Conservation (phyloP, 2,888 invertebrate genomes). For the Andrena bucephala region DNA sequence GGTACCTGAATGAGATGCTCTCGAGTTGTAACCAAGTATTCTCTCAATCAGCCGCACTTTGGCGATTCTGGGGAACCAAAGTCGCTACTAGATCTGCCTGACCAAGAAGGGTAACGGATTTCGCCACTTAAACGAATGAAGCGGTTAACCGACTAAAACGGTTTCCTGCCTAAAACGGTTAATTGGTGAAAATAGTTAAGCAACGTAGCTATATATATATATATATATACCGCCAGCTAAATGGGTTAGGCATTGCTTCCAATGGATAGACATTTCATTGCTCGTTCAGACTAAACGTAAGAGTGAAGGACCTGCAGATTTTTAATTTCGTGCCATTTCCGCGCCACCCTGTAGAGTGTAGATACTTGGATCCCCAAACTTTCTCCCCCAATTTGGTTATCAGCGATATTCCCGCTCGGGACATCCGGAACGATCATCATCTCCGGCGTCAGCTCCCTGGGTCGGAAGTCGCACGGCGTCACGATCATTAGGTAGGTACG, state of each 20-base stretch:
- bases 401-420: not conserved
- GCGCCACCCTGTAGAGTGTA: not conserved
- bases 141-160: conserved; percentile 38
- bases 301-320: not conserved
- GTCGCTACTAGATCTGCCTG: conserved; percentile 8
- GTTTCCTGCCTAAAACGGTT: conserved; percentile 47
- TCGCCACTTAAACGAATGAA: conserved; percentile 46
- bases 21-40: too few relatives aligned
- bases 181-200: conserved; percentile 43
- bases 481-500: not conserved
- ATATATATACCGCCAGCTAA: conserved; percentile 17
- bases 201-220: conserved; percentile 17
- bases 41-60: too few relatives aligned
- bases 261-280: not conserved
- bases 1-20: too few relatives aligned
- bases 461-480: conserved; percentile 5
- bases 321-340: not conserved
- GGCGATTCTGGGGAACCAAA: conserved; percentile 2
- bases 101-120: conserved; percentile 48
- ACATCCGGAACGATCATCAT: conserved; percentile 24
- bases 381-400: conserved; percentile 26
- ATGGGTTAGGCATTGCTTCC: conserved; percentile 14
- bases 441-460: not conserved
- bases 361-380: not conserved
- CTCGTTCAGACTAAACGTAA: not conserved